A percentile compares a stretch with the other conserved stretches of the same genome.
These are phyloP conservation scores for Proteles cristata DNA, from an alignment of 2,113 vertebrate genomes.

Conservation along the genomic window DNA sequence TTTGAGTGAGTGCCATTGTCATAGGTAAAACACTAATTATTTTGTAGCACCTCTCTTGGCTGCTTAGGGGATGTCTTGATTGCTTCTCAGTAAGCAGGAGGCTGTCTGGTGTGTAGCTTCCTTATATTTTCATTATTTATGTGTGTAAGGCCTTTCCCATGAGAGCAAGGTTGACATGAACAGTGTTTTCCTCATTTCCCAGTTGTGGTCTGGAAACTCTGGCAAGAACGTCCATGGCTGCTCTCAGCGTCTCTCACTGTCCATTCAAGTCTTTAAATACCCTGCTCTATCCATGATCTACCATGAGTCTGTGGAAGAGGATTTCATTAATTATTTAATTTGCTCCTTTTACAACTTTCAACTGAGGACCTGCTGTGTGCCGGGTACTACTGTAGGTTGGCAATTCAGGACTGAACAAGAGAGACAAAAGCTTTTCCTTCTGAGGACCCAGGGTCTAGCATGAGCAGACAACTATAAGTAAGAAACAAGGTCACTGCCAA, in stretches of 20 bases:
- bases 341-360: background rate
- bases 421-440: background rate
- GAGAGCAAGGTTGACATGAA: background rate
- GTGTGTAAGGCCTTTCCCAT: background rate
- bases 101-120: background rate
- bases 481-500: background rate
- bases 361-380: background rate
- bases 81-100: conserved; percentile 11
- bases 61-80: conserved; percentile 8
- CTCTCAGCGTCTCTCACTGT: background rate
- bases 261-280: background rate
- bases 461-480: background rate
- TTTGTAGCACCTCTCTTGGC: conserved; percentile 9
- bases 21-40: conserved; percentile 56
- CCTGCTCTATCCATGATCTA: background rate
- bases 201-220: background rate
- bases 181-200: background rate
- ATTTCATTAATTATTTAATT: background rate
- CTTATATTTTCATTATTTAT: conserved; percentile 10
- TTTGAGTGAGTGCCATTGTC: conserved; percentile 25
- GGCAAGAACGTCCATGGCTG: background rate
- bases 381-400: background rate
- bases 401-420: background rate
- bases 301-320: background rate
- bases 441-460: background rate